A percentile compares a stretch with the other conserved stretches of the same genome.
These are phyloP conservation scores for Eciton burchellii DNA, from an alignment of 1,140 invertebrate species.

Conservation along the genomic window DNA sequence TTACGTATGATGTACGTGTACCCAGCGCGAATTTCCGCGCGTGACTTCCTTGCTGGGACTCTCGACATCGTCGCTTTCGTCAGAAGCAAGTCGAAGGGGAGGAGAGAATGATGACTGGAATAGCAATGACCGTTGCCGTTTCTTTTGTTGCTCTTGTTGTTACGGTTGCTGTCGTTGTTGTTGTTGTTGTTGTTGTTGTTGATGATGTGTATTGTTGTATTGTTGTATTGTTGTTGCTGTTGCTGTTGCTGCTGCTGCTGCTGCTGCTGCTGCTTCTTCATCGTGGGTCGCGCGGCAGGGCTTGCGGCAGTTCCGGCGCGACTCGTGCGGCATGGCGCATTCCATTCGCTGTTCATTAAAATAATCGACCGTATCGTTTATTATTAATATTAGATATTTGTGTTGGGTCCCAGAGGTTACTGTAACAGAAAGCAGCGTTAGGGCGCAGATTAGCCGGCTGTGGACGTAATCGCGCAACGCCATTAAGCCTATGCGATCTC, in stretches of 20 bases:
- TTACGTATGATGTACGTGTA: constrained; percentile 44
- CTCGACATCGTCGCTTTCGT: constrained; percentile 4
- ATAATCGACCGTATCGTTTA: constrained; percentile 85
- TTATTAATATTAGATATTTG: constrained; percentile 85
- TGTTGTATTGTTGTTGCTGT: too few species aligned
- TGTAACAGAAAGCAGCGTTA: constrained; percentile 81
- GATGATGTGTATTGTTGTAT: constrained; percentile 25
- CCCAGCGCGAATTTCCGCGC: constrained; percentile 18
- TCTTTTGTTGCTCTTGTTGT: constrained; percentile 61
- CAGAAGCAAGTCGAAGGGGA: constrained; percentile 73
- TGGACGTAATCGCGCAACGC: neutral
- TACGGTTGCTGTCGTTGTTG: constrained; percentile 52
- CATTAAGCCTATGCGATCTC: neutral
- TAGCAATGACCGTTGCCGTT: constrained; percentile 65
- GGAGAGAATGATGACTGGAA: constrained; percentile 81
- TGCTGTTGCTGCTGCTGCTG: constrained; percentile 53
- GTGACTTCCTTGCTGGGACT: constrained; percentile 3
- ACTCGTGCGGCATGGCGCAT: constrained; percentile 79
- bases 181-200: constrained; percentile 50
- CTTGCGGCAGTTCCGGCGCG: constrained; percentile 80
- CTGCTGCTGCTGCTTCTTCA: constrained; percentile 64
- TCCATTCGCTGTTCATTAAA: constrained; percentile 82
- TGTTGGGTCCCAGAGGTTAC: constrained; percentile 84
- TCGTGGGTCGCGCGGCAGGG: constrained; percentile 76
- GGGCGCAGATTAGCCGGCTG: constrained; percentile 37